phyloP scores from a whole-genome alignment of 2,113 vertebrate genomes.

The Pachycephala philippinensis region DNA sequence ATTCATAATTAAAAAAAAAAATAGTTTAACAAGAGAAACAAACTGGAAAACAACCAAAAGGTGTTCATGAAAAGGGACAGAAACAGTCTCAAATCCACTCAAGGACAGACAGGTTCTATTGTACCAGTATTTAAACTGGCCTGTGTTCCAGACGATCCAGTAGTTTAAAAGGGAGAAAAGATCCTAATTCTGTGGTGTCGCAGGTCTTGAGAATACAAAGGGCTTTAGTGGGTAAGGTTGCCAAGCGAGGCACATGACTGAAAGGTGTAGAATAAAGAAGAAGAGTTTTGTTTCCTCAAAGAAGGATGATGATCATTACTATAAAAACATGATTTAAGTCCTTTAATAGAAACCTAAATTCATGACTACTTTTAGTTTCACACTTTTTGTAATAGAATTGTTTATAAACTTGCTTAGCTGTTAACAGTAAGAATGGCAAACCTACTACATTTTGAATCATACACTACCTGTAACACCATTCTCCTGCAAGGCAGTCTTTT shows the following conservation, averaged over 20 bases:
- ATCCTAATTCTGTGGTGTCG: neutral
- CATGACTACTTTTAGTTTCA: neutral
- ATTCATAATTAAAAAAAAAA: neutral
- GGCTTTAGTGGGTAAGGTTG: neutral
- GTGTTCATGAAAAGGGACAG: neutral
- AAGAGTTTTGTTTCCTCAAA: neutral
- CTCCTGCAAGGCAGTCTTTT: neutral
- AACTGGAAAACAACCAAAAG: neutral
- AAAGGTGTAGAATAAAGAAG: neutral
- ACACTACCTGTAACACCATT: neutral
- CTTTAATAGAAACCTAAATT: neutral
- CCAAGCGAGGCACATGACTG: neutral
- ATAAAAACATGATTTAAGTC: neutral
- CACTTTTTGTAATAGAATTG: neutral
- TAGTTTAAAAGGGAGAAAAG: neutral
- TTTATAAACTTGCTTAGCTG: neutral
- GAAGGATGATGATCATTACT: neutral
- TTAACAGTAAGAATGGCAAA: neutral
- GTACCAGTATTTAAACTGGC: neutral
- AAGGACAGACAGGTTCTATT: neutral
- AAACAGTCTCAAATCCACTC: neutral
- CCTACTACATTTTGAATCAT: neutral
- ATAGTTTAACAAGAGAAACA: neutral
- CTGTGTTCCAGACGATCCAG: neutral
- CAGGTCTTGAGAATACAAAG: neutral